Evolutionary conservation across 2,797 vertebrate species (phyloP), one percentile per base, ranked within the genome.

Genomic region (Labroides dimidiatus): DNA sequence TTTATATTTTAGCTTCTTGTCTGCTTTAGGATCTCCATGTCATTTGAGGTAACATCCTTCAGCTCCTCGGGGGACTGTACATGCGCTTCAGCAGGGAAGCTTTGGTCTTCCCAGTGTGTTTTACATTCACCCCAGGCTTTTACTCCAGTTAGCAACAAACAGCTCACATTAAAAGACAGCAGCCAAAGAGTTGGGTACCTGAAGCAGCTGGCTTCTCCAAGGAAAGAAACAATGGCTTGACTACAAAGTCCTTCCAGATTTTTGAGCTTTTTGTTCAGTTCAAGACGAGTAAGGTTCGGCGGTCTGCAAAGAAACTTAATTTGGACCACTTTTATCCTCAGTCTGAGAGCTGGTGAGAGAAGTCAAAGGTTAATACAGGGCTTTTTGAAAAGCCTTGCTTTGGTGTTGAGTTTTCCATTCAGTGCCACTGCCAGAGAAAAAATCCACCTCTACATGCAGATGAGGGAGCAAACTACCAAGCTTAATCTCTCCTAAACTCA

Each of bases 281-380:
- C 8, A 0, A 39, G 59, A 66, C 7, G 36, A 59, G 37, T 13
- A 30, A 60, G 44, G 57, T 24, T 36, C 15, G 33, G 41, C 37
- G 7, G 4, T 33, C 30, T 33, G 30, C 30, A 5, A 5, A 5
- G 30, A 16, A 57, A 42, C 21, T 21, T 52, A 3, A 58, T 75
- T 54, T 51, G 19, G 49, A 21, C 45, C 39, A 41, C 47, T 71
- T 53, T 44, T 19, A 64, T 63, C 63, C 49, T 10, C 59, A 36
- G 17, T 45, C 48, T 45, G 36, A 48, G 51, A 52, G 66, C 44
- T 21, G 41, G 19, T 20, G 16, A 50, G 51, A 14, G 23, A 45
- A 60, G 64, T 20, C 37, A 5, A 79, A 82, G 68, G 77, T 76
- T 68, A 67, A 52, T 48, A 52, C 14, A 53, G 52, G 16, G 49